These are phyloP conservation scores for Cheilosia vernalis DNA, from an alignment of 2,888 invertebrate genomes.

Conservation along the genomic window DNA sequence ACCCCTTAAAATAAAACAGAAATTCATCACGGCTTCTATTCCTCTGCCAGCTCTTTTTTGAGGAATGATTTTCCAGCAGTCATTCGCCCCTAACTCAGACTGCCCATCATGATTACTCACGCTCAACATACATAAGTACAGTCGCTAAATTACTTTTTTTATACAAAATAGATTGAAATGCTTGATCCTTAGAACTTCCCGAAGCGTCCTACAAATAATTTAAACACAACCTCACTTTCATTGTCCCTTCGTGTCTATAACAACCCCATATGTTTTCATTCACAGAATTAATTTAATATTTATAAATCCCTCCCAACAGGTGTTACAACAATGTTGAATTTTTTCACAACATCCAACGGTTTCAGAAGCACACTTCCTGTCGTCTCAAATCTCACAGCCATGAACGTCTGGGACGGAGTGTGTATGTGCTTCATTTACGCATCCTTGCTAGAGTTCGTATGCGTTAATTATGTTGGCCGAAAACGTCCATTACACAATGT, in stretches of 20 bases:
- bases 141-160: neutral
- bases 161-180: neutral
- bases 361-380: slow-evolving; percentile 96
- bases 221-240: slow-evolving; percentile 8
- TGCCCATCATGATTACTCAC: too few relatives aligned
- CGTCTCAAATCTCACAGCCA: slow-evolving; percentile 96
- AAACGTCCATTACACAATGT: slow-evolving; percentile 95
- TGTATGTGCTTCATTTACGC: slow-evolving; percentile 99
- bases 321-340: slow-evolving; percentile 98
- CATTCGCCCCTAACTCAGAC: too few relatives aligned
- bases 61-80: too few relatives aligned
- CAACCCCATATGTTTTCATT: neutral
- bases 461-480: slow-evolving; percentile 97
- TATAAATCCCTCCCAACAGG: slow-evolving; percentile 84
- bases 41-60: too few relatives aligned
- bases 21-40: too few relatives aligned
- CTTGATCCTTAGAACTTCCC: slow-evolving; percentile 25
- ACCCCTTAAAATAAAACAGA: too few relatives aligned
- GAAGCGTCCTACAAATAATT: neutral
- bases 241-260: neutral
- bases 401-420: slow-evolving; percentile 98
- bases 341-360: slow-evolving; percentile 97
- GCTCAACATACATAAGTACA: neutral
- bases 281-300: neutral
- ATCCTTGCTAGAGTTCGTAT: slow-evolving; percentile 95